phyloP scores from a whole-genome alignment of 2,888 invertebrate species.

The Drepana falcataria region DNA sequence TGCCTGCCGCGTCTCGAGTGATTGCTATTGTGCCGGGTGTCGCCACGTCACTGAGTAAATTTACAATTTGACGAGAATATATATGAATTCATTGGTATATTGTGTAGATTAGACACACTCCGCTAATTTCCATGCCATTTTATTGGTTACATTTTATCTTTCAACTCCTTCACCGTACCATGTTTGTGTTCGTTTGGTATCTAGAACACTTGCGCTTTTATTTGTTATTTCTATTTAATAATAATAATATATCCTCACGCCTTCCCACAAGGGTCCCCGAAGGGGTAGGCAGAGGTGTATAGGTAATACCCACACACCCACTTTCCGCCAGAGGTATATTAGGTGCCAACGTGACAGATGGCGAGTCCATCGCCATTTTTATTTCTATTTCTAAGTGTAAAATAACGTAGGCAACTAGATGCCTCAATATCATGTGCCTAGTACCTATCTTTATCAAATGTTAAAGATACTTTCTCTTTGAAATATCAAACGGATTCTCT shows the following conservation, averaged over 20 bases:
- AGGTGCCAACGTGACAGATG: no score
- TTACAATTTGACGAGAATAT: constrained; percentile 25
- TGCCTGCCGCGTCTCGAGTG: neutral
- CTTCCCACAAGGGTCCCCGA: no score
- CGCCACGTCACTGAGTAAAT: constrained; percentile 30
- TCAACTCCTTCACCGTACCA: neutral
- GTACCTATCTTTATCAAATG: no score
- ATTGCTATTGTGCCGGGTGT: constrained; percentile 17
- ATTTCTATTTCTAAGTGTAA: neutral
- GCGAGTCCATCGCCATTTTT: no score
- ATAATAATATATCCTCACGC: no score
- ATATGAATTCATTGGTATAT: constrained; percentile 26
- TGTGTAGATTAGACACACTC: constrained; percentile 25
- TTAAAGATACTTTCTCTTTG: no score
- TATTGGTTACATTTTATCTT: constrained; percentile 2
- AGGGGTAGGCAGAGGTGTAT: no score
- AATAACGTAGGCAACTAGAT: no score
- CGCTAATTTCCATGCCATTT: constrained; percentile 20
- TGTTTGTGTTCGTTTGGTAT: neutral
- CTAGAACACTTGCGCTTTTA: neutral
- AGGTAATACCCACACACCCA: no score
- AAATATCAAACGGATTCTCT: no score
- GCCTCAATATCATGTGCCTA: no score
- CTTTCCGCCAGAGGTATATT: no score
- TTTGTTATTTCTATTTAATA: neutral